Percentiles rank a stretch among this genome's conserved stretches.
These are phyloP conservation scores for Spizaetus ornatus DNA, from an alignment of 2,113 vertebrate species.

Conservation along the genomic window DNA sequence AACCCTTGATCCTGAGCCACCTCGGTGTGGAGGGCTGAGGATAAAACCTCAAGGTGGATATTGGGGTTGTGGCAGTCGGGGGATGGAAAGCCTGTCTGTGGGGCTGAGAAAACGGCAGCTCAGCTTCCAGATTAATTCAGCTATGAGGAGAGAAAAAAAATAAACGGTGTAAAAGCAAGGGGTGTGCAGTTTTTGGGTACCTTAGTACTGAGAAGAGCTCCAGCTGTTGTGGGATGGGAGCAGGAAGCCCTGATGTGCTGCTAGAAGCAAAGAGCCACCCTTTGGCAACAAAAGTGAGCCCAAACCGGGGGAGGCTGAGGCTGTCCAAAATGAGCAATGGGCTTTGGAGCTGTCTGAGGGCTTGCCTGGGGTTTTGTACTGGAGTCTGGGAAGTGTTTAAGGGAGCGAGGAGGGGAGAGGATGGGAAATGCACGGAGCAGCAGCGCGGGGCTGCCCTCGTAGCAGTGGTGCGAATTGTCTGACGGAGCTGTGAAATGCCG, in stretches of 20 bases:
- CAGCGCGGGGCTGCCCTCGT: background rate
- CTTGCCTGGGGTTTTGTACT: background rate
- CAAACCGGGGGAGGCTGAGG: background rate
- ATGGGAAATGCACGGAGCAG: background rate
- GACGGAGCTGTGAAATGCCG: background rate
- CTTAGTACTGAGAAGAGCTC: background rate
- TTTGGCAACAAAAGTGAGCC: background rate
- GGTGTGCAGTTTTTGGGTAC: background rate
- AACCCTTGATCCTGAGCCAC: background rate
- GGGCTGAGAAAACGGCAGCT: background rate
- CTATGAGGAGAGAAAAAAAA: rapidly evolving
- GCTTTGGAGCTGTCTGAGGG: background rate
- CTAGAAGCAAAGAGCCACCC: background rate
- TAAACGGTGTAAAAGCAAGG: background rate
- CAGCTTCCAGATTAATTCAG: background rate
- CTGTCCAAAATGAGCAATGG: background rate
- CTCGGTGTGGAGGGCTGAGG: background rate
- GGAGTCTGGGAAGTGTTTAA: background rate
- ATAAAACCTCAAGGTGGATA: background rate
- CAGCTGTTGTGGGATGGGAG: background rate
- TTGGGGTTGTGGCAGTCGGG: background rate
- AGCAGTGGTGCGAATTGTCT: background rate
- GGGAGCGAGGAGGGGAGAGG: background rate
- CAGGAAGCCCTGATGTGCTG: background rate
- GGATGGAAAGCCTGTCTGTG: background rate